phyloP scores from a whole-genome alignment of 2,888 invertebrate genomes.

The Parelbella ahira region DNA sequence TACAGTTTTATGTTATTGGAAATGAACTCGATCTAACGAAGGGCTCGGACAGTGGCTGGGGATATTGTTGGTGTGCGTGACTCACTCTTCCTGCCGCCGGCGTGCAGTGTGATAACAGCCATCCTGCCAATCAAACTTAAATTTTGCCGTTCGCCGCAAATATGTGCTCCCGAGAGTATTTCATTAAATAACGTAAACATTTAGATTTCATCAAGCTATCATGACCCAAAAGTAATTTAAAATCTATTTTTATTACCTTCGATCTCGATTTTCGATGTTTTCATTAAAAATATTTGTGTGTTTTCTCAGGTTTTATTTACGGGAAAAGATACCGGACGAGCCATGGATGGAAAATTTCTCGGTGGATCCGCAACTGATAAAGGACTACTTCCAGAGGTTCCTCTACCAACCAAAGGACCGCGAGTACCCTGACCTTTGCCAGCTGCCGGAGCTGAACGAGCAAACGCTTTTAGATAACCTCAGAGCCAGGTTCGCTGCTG shows the following conservation, averaged over 20 bases:
- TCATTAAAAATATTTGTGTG: slow-evolving; percentile 28
- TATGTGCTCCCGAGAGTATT: slow-evolving; percentile 49
- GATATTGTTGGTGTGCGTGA: slow-evolving; percentile 62
- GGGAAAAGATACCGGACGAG: slow-evolving; percentile 91
- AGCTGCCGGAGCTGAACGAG: slow-evolving; percentile 96
- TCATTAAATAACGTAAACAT: slow-evolving; percentile 46
- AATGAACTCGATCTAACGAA: slow-evolving; percentile 43
- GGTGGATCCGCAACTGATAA: slow-evolving; percentile 94
- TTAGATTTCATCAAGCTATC: slow-evolving; percentile 41
- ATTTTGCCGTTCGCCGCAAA: slow-evolving; percentile 52
- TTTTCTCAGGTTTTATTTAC: slow-evolving; percentile 88
- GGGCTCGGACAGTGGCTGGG: slow-evolving; percentile 57
- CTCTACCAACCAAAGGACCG: slow-evolving; percentile 95
- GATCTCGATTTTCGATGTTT: background rate
- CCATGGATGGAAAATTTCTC: slow-evolving; percentile 93
- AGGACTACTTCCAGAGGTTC: slow-evolving; percentile 95
- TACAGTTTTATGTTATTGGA: slow-evolving; percentile 18
- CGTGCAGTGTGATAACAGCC: slow-evolving; percentile 63
- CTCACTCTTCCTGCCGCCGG: slow-evolving; percentile 71
- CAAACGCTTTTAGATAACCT: slow-evolving; percentile 95
- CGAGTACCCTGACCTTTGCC: slow-evolving; percentile 97
- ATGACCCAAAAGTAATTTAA: slow-evolving; percentile 65
- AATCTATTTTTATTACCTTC: slow-evolving; percentile 32
- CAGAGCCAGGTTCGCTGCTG: slow-evolving; percentile 91
- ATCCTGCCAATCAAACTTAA: slow-evolving; percentile 73